phyloP scores from a whole-genome alignment of 2,888 invertebrate species.

The Clistopyga incitator region DNA sequence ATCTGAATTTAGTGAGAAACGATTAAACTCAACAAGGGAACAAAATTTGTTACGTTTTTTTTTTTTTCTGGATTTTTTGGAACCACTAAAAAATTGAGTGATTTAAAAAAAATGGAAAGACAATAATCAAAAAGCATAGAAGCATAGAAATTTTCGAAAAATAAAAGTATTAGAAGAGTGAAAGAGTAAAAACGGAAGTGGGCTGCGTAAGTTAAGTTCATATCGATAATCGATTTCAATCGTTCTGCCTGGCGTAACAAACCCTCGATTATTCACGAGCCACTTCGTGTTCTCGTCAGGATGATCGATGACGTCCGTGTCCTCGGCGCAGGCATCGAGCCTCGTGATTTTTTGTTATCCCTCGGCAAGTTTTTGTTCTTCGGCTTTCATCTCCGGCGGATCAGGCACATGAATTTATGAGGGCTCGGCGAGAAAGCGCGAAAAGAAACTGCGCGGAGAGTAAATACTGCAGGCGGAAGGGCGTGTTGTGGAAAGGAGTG shows the following conservation, averaged over 20 bases:
- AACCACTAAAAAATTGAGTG: too few species aligned
- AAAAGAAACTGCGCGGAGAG: constrained; percentile 60
- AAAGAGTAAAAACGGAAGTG: constrained; percentile 20
- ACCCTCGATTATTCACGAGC: constrained; percentile 61
- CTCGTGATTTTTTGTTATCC: constrained; percentile 19
- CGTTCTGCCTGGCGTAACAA: constrained; percentile 10
- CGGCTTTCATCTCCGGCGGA: constrained; percentile 25
- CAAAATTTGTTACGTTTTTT: too few species aligned
- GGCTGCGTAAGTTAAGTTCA: neutral
- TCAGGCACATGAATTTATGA: constrained; percentile 54
- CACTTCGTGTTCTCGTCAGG: constrained; percentile 45
- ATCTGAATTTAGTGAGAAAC: too few species aligned
- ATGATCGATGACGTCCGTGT: constrained; percentile 62
- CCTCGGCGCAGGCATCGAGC: constrained; percentile 50
- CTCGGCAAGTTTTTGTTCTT: constrained; percentile 13
- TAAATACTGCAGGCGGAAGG: constrained; percentile 54
- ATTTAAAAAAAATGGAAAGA: constrained; percentile 3
- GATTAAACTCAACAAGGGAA: too few species aligned
- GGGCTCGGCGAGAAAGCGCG: constrained; percentile 51
- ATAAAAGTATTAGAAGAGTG: neutral
- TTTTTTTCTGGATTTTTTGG: too few species aligned
- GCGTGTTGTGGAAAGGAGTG: constrained; percentile 53
- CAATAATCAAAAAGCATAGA: neutral
- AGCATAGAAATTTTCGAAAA: too few species aligned
- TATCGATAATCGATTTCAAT: constrained; percentile 59